These are phyloP conservation scores for Drosophila gunungcola DNA, from an alignment of 1,140 invertebrate genomes.

Conservation along the genomic window DNA sequence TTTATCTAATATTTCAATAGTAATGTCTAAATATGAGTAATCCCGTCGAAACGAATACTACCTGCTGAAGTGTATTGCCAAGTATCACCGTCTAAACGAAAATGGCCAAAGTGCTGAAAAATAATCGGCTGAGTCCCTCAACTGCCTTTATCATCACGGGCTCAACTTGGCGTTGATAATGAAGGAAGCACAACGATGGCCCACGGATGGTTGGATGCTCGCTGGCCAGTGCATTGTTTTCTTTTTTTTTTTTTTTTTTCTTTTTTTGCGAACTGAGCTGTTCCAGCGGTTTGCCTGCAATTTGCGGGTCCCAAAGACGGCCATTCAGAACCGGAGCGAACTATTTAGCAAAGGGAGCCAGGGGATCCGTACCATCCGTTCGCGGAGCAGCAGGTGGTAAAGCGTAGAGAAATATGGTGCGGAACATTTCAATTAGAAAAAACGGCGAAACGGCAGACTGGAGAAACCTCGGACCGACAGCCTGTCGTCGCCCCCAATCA, in stretches of 20 bases:
- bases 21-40: too few relatives aligned
- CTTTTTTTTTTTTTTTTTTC: constrained; percentile 25
- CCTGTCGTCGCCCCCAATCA: constrained; percentile 76
- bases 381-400: constrained; percentile 75
- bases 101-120: constrained; percentile 58
- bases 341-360: constrained; percentile 61
- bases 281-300: constrained; percentile 66
- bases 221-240: constrained; percentile 64
- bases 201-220: constrained; percentile 41
- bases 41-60: too few relatives aligned
- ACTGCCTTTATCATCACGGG: constrained; percentile 74
- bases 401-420: constrained; percentile 80
- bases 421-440: constrained; percentile 80
- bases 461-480: constrained; percentile 68
- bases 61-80: neutral
- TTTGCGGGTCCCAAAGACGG: constrained; percentile 47
- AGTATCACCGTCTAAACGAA: constrained; percentile 18
- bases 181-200: constrained; percentile 49
- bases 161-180: constrained; percentile 79
- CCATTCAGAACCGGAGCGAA: constrained; percentile 43
- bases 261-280: constrained; percentile 19
- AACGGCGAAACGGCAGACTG: constrained; percentile 43
- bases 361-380: constrained; percentile 31
- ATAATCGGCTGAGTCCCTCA: constrained; percentile 70
- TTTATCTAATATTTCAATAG: too few relatives aligned